These are phyloP conservation scores for Rhegmatorhina hoffmannsi DNA, from an alignment of 2,113 vertebrate genomes.

Conservation along the genomic window DNA sequence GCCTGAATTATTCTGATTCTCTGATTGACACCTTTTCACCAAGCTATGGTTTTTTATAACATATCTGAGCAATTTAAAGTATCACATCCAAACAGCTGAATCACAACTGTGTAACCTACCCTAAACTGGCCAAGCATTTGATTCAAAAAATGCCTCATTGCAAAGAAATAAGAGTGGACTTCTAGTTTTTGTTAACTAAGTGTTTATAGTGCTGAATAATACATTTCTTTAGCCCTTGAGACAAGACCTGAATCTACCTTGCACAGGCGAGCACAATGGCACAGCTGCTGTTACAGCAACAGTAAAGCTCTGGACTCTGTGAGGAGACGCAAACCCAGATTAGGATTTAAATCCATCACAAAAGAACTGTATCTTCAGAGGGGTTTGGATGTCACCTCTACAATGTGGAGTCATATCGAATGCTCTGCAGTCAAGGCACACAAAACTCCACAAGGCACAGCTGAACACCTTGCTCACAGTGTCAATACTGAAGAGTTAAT, in stretches of 20 bases:
- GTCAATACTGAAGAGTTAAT: background rate
- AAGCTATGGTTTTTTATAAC: background rate
- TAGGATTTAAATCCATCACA: background rate
- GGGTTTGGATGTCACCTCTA: background rate
- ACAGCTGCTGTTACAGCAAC: fast-evolving
- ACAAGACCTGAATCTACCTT: background rate
- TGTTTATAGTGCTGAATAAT: background rate
- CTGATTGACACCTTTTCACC: background rate
- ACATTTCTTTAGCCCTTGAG: background rate
- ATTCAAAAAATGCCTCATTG: background rate
- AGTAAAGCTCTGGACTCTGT: background rate
- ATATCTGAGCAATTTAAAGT: background rate
- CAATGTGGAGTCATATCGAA: fast-evolving
- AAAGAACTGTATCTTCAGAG: background rate
- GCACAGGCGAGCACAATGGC: background rate
- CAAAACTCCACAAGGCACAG: fast-evolving
- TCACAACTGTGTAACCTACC: background rate
- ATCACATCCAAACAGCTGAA: background rate
- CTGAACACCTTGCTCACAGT: background rate
- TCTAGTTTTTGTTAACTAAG: background rate
- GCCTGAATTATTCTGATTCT: background rate
- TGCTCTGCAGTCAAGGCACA: background rate
- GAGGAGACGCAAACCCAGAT: background rate
- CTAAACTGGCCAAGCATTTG: background rate
- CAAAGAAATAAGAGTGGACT: background rate